These are phyloP conservation scores for Drosophila falleni DNA, from an alignment of 2,888 invertebrate species.

Conservation along the genomic window DNA sequence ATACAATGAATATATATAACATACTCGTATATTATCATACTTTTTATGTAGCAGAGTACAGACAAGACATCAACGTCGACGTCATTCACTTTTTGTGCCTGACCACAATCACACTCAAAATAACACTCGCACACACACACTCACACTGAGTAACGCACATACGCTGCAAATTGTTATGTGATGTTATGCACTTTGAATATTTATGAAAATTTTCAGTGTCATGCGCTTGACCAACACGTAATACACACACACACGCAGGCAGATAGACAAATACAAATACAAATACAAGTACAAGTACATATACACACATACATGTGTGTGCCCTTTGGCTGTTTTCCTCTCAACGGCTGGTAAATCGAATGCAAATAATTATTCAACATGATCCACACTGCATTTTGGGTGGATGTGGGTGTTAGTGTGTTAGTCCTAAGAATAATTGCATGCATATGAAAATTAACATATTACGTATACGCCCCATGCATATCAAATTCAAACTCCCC, in stretches of 20 bases:
- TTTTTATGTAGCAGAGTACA: constrained; percentile 34
- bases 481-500: background rate
- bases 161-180: constrained; percentile 23
- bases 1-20: constrained; percentile 42
- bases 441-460: constrained; percentile 57
- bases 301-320: background rate
- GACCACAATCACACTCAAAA: constrained; percentile 6
- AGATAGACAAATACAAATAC: background rate
- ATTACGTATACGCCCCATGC: constrained; percentile 48
- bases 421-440: constrained; percentile 39
- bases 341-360: constrained; percentile 46
- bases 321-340: constrained; percentile 7
- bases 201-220: constrained; percentile 52
- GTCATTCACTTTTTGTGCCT: constrained; percentile 36
- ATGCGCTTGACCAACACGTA: constrained; percentile 22
- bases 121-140: background rate
- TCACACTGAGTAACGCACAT: constrained; percentile 2
- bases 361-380: constrained; percentile 70
- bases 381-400: constrained; percentile 13
- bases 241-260: constrained; percentile 12
- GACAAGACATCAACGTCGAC: constrained; percentile 60
- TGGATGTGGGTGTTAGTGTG: background rate
- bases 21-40: constrained; percentile 27
- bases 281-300: constrained; percentile 5
- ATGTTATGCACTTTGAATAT: constrained; percentile 65